Evolutionary conservation across 2,797 vertebrate species (phyloP).

Genomic region (Artibeus jamaicensis): DNA sequence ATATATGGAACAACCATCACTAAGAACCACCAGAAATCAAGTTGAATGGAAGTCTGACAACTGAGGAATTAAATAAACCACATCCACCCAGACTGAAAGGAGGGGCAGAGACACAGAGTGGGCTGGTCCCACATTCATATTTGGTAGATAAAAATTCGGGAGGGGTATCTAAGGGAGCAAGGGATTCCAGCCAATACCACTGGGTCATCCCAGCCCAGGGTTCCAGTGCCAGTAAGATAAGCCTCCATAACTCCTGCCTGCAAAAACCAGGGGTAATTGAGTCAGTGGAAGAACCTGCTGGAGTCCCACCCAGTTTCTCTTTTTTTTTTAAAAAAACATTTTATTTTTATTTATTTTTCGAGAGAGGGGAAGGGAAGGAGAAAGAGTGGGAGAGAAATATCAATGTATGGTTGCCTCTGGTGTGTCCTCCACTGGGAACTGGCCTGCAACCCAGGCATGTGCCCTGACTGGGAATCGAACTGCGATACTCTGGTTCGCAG

Average conservation of each 20-base stretch:
- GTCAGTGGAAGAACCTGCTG: not conserved
- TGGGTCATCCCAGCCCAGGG: too few relatives aligned
- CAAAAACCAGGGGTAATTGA: not conserved
- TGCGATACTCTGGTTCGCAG: too few relatives aligned
- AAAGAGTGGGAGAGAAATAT: too few relatives aligned
- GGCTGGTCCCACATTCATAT: not conserved
- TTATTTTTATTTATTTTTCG: too few relatives aligned
- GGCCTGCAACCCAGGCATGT: too few relatives aligned
- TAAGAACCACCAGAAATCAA: not conserved
- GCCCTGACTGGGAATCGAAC: too few relatives aligned
- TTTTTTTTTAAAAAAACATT: too few relatives aligned
- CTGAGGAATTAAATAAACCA: not conserved
- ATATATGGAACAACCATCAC: not conserved
- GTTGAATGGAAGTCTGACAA: not conserved
- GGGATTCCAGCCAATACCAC: too few relatives aligned
- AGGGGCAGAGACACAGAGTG: not conserved
- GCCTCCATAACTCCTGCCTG: not conserved
- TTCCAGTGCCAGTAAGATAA: not conserved
- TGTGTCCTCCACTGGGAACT: too few relatives aligned
- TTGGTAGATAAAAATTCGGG: not conserved
- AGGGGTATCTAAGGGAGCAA: not conserved
- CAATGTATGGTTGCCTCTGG: too few relatives aligned
- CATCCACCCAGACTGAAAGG: not conserved
- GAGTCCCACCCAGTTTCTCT: not conserved
- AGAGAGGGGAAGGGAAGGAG: too few relatives aligned